phyloP scores from a whole-genome alignment of 2,113 vertebrate genomes.

The human (Homo sapiens) region DNA sequence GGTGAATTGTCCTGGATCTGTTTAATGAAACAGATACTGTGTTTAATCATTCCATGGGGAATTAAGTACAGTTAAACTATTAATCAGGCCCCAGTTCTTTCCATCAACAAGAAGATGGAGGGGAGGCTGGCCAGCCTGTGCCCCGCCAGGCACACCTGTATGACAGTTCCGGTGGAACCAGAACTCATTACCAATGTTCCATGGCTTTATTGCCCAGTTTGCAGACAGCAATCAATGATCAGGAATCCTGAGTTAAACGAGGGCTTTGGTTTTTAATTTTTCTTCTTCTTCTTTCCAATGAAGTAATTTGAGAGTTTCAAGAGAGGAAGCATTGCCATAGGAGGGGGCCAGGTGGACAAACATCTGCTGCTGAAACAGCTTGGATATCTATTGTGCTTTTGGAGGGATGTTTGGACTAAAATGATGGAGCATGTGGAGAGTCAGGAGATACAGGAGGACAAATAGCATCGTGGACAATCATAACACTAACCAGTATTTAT shows the following conservation, averaged over 20 bases:
- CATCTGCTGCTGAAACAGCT: neutral
- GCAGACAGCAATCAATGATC: constrained; percentile 3
- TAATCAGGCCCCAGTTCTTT: constrained; percentile 73
- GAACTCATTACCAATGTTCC: neutral
- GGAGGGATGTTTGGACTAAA: neutral
- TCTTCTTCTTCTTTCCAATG: neutral
- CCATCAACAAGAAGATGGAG: neutral
- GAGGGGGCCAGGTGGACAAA: too few relatives aligned
- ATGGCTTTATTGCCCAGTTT: neutral
- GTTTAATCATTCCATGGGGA: constrained; percentile 78
- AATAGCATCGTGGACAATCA: fast-evolving
- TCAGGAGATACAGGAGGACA: neutral
- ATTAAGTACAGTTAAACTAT: constrained; percentile 68
- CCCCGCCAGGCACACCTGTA: fast-evolving
- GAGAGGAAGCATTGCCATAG: neutral
- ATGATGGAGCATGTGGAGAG: fast-evolving
- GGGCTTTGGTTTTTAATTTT: neutral
- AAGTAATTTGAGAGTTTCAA: neutral
- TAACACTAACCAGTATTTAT: neutral
- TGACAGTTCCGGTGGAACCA: fast-evolving
- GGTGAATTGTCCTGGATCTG: constrained; percentile 85
- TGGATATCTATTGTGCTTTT: neutral
- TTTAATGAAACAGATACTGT: constrained; percentile 82
- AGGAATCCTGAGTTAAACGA: neutral
- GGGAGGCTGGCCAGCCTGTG: neutral